A percentile compares a stretch with the other conserved stretches of the same genome.
Conservation (phyloP, 2,113 vertebrate genomes). For the Scytalopus superciliaris region DNA sequence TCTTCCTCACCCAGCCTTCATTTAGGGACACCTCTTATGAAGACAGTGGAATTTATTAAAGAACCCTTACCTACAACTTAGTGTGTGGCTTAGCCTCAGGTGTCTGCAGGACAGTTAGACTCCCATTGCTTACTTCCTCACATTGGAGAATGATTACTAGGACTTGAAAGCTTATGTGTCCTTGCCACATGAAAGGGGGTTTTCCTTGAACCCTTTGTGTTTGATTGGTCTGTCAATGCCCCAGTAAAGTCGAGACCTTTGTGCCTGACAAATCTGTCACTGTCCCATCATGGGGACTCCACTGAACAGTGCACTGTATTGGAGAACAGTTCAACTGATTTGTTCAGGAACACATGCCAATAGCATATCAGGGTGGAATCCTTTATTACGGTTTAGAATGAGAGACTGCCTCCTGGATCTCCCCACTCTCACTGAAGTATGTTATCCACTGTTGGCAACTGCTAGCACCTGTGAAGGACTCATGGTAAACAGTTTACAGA, state of each 20-base stretch:
- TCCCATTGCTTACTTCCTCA: neutral
- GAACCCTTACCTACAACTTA: neutral
- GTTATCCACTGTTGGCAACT: neutral
- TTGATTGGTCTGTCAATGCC: neutral
- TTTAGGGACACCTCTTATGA: neutral
- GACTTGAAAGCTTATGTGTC: neutral
- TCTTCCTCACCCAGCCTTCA: neutral
- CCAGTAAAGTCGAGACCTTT: neutral
- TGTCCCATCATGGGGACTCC: neutral
- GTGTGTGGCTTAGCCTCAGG: neutral
- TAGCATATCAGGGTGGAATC: rapidly evolving
- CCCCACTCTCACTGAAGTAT: neutral
- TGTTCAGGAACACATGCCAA: rapidly evolving
- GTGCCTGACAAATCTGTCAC: neutral
- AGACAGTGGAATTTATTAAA: neutral
- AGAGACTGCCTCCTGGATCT: neutral
- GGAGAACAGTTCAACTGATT: rapidly evolving
- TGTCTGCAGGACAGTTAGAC: neutral
- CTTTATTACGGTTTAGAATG: neutral
- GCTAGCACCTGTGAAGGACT: neutral
- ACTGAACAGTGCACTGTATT: rapidly evolving
- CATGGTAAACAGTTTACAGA: neutral
- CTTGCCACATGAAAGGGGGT: neutral
- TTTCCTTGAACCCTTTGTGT: neutral
- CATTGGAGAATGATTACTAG: neutral